Evolutionary conservation across 2,888 invertebrate genomes (phyloP).

Genomic region (Thera britannica): DNA sequence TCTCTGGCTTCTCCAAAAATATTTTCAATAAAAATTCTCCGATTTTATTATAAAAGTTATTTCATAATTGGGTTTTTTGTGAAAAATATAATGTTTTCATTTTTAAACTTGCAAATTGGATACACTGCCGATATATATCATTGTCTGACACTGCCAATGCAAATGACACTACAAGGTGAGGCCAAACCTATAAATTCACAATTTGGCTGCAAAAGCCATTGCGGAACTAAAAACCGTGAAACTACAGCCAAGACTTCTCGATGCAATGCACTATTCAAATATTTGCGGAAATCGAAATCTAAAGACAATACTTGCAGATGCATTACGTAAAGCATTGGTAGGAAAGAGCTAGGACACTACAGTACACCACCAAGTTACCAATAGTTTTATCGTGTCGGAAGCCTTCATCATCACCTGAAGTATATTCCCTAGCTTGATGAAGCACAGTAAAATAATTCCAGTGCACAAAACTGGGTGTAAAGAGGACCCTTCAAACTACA

Average conservation of each 20-base stretch:
- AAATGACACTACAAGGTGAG: slow-evolving; percentile 18
- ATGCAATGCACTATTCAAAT: slow-evolving; percentile 14
- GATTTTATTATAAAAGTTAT: neutral
- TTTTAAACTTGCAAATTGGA: slow-evolving; percentile 20
- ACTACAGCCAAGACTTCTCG: slow-evolving; percentile 25
- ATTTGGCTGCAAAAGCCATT: slow-evolving; percentile 29
- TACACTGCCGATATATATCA: slow-evolving; percentile 5
- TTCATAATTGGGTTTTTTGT: neutral
- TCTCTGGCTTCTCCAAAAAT: neutral
- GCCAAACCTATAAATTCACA: slow-evolving; percentile 20
- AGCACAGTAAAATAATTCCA: too few species aligned
- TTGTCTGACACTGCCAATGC: slow-evolving; percentile 17
- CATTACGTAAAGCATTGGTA: slow-evolving; percentile 26
- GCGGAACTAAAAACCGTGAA: slow-evolving; percentile 25
- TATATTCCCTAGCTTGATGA: too few species aligned
- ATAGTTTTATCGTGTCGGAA: too few species aligned
- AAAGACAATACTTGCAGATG: slow-evolving; percentile 36
- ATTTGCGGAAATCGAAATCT: slow-evolving; percentile 28
- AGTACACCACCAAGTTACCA: neutral
- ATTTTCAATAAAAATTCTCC: neutral
- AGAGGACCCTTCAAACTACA: too few species aligned
- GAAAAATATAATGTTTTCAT: slow-evolving; percentile 9
- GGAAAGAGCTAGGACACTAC: slow-evolving; percentile 14
- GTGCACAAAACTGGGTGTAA: too few species aligned
- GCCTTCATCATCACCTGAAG: too few species aligned